A percentile compares a stretch with the other conserved stretches of the same genome.
Conservation (phyloP, 23 tunicate genomes). For the Clavelina lepadiformis region DNA sequence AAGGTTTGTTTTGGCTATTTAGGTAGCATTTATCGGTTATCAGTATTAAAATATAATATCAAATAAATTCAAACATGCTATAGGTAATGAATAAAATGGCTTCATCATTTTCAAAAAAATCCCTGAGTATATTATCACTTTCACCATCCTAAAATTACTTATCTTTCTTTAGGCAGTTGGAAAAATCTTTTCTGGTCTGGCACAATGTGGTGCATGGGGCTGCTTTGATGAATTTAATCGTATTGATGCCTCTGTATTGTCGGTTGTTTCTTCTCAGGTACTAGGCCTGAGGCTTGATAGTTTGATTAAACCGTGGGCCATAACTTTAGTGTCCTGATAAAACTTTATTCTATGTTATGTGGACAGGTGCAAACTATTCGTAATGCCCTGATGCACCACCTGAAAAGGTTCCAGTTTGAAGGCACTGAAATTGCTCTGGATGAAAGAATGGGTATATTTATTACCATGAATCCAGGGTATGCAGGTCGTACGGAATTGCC, state of each 20-base stretch:
- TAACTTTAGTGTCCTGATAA: background rate
- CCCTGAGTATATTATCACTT: too few relatives aligned
- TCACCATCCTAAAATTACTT: too few relatives aligned
- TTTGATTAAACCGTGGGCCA: background rate
- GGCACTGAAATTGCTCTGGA: constrained; percentile 96
- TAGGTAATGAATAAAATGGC: too few relatives aligned
- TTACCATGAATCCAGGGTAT: constrained; percentile 99
- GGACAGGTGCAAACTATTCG: constrained; percentile 89
- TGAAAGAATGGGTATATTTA: constrained; percentile 91
- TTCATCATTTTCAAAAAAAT: too few relatives aligned
- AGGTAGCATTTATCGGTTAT: too few relatives aligned
- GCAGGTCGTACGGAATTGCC: constrained; percentile 99
- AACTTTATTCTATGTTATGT: background rate
- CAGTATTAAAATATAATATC: too few relatives aligned
- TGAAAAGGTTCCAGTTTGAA: constrained; percentile 92
- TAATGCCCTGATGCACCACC: constrained; percentile 88
- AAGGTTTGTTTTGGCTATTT: too few relatives aligned
- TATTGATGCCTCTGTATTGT: constrained; percentile 95
- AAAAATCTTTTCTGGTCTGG: constrained; percentile 95
- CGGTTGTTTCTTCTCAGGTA: constrained; percentile 97
- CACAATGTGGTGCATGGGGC: constrained; percentile 99
- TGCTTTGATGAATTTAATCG: constrained; percentile 99
- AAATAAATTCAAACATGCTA: too few relatives aligned
- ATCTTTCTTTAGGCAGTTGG: constrained; percentile 89
- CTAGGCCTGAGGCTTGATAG: background rate